These are phyloP conservation scores for Pontoporia blainvillei DNA, from an alignment of 2,113 vertebrate genomes.

Conservation along the genomic window DNA sequence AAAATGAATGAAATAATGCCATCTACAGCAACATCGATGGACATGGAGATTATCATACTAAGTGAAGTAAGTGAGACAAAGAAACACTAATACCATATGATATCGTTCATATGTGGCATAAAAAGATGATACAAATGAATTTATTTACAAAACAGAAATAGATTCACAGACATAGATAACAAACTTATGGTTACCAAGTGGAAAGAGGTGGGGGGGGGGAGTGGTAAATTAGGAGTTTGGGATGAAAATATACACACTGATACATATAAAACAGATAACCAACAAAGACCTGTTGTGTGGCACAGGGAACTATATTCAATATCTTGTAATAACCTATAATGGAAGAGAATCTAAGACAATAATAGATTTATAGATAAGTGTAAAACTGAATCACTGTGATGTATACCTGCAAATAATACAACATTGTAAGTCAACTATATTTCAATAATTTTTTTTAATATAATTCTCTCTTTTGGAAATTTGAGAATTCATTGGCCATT, in stretches of 20 bases:
- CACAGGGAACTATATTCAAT: not conserved
- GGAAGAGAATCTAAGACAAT: not conserved
- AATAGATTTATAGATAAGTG: not conserved
- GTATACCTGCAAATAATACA: not conserved
- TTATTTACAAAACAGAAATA: not conserved
- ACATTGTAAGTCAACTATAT: not conserved
- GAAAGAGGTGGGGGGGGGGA: no score
- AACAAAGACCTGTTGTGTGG: not conserved
- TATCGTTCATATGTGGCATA: not conserved
- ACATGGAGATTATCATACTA: not conserved
- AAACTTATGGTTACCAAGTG: not conserved
- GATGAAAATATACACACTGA: not conserved
- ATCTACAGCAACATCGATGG: not conserved
- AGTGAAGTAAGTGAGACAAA: not conserved
- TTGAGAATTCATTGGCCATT: not conserved
- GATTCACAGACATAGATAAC: not conserved
- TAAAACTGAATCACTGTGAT: not conserved
- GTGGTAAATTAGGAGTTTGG: not conserved
- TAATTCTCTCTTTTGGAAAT: not conserved
- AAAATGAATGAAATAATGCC: not conserved
- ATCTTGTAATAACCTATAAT: not conserved
- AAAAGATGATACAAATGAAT: not conserved
- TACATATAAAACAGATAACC: not conserved
- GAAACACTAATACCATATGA: not conserved
- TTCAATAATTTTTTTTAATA: not conserved